Percentiles rank a stretch among this genome's conserved stretches.
These are phyloP conservation scores for Jaculus jaculus DNA, from an alignment of 2,113 vertebrate genomes.

Conservation along the genomic window DNA sequence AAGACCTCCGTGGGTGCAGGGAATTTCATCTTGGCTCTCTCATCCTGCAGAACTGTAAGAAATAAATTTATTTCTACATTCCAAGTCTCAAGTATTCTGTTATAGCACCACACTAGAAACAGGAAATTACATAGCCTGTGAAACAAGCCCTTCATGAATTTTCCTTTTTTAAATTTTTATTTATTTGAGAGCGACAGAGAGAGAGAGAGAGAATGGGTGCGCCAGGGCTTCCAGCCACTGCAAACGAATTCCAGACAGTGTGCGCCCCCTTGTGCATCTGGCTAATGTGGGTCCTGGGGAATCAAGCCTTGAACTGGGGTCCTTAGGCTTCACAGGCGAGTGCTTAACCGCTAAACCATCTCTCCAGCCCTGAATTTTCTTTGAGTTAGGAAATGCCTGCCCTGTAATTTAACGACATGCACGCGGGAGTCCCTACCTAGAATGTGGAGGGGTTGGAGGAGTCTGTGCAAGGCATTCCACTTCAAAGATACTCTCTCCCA, in stretches of 20 bases:
- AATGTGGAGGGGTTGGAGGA: neutral
- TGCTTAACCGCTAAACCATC: no score
- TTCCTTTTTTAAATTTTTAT: no score
- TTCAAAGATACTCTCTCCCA: neutral
- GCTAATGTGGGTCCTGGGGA: no score
- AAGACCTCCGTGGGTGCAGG: neutral
- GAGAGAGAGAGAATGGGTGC: no score
- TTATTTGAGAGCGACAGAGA: no score
- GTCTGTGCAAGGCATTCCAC: neutral
- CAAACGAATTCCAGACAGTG: no score
- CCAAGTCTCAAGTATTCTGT: neutral
- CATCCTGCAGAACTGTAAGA: neutral
- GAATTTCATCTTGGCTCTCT: no score
- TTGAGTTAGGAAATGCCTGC: neutral
- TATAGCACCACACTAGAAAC: neutral
- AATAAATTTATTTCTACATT: neutral
- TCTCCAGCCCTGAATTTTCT: neutral
- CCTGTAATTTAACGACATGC: neutral
- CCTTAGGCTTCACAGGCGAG: no score
- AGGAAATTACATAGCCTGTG: slow-evolving; percentile 5
- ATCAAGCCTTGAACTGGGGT: no score
- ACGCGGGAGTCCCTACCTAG: neutral
- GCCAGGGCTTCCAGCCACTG: no score
- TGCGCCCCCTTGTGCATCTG: no score
- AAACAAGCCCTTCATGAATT: neutral